These are phyloP conservation scores for Falcaria lacertinaria DNA, from an alignment of 2,888 invertebrate species.

Conservation along the genomic window DNA sequence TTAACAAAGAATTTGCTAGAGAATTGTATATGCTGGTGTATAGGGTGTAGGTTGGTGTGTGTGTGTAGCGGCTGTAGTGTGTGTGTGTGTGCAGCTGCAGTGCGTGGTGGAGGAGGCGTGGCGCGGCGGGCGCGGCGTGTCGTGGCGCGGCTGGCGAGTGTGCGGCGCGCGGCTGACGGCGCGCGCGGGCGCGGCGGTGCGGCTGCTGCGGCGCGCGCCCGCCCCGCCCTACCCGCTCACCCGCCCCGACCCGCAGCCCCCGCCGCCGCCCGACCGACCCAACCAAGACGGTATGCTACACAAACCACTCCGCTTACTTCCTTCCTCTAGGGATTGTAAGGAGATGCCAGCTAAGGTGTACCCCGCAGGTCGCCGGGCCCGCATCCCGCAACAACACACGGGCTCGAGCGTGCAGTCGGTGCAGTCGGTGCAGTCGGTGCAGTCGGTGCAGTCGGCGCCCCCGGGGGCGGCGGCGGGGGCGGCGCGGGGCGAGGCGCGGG, in stretches of 20 bases:
- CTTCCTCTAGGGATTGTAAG: not conserved
- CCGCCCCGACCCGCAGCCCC: constrained; percentile 54
- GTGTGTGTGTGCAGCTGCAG: constrained; percentile 70
- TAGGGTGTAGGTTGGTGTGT: too few relatives aligned
- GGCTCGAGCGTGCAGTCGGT: constrained; percentile 67
- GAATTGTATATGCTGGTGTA: too few relatives aligned
- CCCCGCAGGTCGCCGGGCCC: constrained; percentile 37
- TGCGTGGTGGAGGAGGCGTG: constrained; percentile 91
- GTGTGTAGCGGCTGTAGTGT: constrained; percentile 33
- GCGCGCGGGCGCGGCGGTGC: constrained; percentile 26
- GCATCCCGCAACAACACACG: constrained; percentile 69
- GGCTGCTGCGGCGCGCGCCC: constrained; percentile 83
- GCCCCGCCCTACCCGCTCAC: constrained; percentile 92
- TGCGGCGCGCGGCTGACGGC: constrained; percentile 25
- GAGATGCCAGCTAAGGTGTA: too few relatives aligned
- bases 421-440: constrained; percentile 37
- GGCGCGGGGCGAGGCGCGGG: constrained; percentile 11
- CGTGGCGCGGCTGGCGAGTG: constrained; percentile 66
- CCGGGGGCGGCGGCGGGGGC: constrained; percentile 10
- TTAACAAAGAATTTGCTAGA: too few relatives aligned
- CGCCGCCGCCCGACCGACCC: constrained; percentile 19
- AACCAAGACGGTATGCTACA: not conserved
- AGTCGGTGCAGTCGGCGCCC: constrained; percentile 22
- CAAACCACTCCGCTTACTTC: not conserved
- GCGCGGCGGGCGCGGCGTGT: constrained; percentile 59